Conservation (phyloP, 1,140 invertebrate species). For the Lamellibrachia luymesi region DNA sequence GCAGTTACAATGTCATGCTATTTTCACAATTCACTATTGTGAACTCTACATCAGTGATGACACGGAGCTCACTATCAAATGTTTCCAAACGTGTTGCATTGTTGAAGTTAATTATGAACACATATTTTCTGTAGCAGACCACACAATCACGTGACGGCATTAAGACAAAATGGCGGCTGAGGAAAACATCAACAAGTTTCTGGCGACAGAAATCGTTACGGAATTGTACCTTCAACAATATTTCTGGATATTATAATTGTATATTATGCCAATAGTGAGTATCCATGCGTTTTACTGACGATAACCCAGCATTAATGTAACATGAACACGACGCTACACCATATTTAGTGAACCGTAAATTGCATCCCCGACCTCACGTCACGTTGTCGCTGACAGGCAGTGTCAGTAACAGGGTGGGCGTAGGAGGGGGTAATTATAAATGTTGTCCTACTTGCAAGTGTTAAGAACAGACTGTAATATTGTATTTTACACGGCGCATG, state of each 20-base stretch:
- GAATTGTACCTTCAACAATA: background rate
- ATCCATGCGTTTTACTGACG: background rate
- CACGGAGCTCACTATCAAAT: background rate
- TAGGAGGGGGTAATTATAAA: background rate
- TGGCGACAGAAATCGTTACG: background rate
- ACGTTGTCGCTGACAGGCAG: background rate
- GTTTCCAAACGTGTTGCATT: background rate
- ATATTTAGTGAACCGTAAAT: background rate
- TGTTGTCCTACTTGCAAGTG: background rate
- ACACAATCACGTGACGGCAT: background rate
- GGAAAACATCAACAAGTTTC: background rate
- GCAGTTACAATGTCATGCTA: background rate
- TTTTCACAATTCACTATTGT: background rate
- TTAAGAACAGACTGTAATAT: background rate
- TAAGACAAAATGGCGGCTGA: background rate
- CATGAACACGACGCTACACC: background rate
- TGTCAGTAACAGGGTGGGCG: background rate
- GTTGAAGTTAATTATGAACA: background rate
- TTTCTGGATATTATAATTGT: background rate
- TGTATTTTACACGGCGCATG: background rate
- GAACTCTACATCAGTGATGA: background rate
- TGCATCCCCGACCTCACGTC: background rate
- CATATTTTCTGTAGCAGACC: background rate
- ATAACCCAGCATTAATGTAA: background rate
- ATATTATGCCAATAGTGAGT: background rate